These are phyloP conservation scores for Antennarius striatus DNA, from an alignment of 2,113 vertebrate species.

Conservation along the genomic window DNA sequence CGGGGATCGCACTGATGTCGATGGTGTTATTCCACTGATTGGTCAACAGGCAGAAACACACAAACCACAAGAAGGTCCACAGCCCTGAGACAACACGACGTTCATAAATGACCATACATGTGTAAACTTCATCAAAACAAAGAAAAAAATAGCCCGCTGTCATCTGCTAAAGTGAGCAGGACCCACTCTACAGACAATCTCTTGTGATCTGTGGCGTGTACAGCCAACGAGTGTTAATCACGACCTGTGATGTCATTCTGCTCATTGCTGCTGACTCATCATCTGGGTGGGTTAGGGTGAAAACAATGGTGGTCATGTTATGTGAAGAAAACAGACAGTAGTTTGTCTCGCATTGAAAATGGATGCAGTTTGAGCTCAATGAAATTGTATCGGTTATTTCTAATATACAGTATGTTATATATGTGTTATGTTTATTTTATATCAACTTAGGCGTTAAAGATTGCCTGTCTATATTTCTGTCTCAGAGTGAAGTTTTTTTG, in stretches of 20 bases:
- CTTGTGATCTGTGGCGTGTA: conserved; percentile 24
- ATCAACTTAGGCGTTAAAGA: too few relatives aligned
- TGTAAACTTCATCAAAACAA: conserved; percentile 2
- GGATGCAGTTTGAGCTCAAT: too few relatives aligned
- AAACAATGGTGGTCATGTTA: neutral
- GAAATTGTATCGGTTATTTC: too few relatives aligned
- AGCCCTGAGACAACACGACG: conserved; percentile 67
- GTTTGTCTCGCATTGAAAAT: conserved; percentile 13
- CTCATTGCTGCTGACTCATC: neutral
- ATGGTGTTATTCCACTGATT: conserved; percentile 81
- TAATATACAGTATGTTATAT: too few relatives aligned
- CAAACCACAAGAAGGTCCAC: conserved; percentile 93
- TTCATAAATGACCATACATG: conserved; percentile 1
- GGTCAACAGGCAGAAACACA: conserved; percentile 90
- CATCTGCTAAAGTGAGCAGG: conserved; percentile 14
- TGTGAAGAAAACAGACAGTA: conserved; percentile 27
- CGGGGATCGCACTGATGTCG: fast-evolving
- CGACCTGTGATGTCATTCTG: conserved; percentile 27
- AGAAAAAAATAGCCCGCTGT: neutral
- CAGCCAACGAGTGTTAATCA: conserved; percentile 29
- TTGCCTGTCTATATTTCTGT: too few relatives aligned
- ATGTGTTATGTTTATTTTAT: too few relatives aligned
- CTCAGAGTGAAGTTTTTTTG: too few relatives aligned
- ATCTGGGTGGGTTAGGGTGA: too few relatives aligned
- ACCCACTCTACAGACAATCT: conserved; percentile 22